phyloP scores from a whole-genome alignment of 1,140 invertebrate genomes.

The Meloidogyne exigua region DNA sequence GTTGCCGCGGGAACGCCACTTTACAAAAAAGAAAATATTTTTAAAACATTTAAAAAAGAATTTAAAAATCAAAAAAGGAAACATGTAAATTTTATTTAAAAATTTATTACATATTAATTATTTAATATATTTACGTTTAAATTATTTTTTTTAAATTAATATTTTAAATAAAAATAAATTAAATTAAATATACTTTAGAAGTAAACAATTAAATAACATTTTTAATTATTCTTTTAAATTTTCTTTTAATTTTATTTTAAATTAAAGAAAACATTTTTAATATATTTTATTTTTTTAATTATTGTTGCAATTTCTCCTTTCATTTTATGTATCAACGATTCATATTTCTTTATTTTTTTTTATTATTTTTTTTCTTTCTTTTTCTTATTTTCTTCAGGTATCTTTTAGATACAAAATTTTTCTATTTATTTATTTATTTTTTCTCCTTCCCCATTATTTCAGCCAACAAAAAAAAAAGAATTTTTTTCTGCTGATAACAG shows the following conservation, averaged over 20 bases:
- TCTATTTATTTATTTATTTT: neutral
- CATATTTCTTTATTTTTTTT: neutral
- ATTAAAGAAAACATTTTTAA: too few relatives aligned
- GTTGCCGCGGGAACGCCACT: constrained; percentile 9
- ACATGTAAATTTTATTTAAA: neutral
- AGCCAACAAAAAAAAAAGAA: neutral
- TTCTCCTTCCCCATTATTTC: neutral
- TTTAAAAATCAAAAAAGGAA: neutral
- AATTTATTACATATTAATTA: neutral
- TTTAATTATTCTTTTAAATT: too few relatives aligned
- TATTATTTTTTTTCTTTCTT: neutral
- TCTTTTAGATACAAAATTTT: neutral
- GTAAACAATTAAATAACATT: too few relatives aligned
- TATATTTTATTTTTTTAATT: too few relatives aligned
- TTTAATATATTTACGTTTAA: too few relatives aligned
- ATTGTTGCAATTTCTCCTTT: too few relatives aligned
- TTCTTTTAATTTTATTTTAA: too few relatives aligned
- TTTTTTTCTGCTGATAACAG: neutral
- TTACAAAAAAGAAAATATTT: neutral
- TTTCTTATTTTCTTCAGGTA: neutral
- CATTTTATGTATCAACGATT: neutral
- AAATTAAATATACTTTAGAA: too few relatives aligned
- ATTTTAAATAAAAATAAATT: too few relatives aligned
- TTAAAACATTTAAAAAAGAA: neutral
- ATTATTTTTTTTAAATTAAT: too few relatives aligned